Evolutionary conservation across 2,888 invertebrate genomes (phyloP).

Genomic region (Patella depressa): DNA sequence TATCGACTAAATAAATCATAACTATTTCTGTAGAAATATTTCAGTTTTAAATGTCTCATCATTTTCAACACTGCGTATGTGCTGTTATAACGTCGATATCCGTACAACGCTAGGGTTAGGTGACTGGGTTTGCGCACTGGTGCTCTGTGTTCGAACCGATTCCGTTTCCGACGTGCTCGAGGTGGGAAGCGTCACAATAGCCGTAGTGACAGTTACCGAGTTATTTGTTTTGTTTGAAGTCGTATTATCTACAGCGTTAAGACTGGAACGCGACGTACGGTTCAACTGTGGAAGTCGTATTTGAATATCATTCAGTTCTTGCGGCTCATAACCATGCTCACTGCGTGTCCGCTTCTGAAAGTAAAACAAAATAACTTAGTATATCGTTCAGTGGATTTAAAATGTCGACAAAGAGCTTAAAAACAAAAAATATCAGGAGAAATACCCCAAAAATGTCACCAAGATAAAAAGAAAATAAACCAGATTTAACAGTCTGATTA

Average conservation of each 20-base stretch:
- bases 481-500: too few species aligned
- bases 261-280: constrained; percentile 59
- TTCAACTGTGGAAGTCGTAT: constrained; percentile 59
- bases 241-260: constrained; percentile 42
- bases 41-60: constrained; percentile 15
- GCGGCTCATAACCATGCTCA: constrained; percentile 48
- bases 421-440: too few species aligned
- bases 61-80: neutral
- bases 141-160: constrained; percentile 55
- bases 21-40: neutral
- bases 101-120: constrained; percentile 51
- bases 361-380: neutral
- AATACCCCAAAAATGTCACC: too few species aligned
- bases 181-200: constrained; percentile 59
- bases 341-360: constrained; percentile 33
- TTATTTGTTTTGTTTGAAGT: constrained; percentile 54
- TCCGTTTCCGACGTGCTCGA: constrained; percentile 63
- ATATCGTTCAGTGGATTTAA: too few species aligned
- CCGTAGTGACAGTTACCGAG: constrained; percentile 61
- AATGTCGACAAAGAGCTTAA: too few species aligned
- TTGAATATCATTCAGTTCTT: constrained; percentile 65
- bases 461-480: too few species aligned
- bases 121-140: constrained; percentile 46
- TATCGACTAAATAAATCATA: neutral
- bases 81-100: constrained; percentile 59